Evolutionary conservation across 1,140 invertebrate species (phyloP), one percentile per base, ranked within the genome.

Genomic region (Euglossa dilemma): DNA sequence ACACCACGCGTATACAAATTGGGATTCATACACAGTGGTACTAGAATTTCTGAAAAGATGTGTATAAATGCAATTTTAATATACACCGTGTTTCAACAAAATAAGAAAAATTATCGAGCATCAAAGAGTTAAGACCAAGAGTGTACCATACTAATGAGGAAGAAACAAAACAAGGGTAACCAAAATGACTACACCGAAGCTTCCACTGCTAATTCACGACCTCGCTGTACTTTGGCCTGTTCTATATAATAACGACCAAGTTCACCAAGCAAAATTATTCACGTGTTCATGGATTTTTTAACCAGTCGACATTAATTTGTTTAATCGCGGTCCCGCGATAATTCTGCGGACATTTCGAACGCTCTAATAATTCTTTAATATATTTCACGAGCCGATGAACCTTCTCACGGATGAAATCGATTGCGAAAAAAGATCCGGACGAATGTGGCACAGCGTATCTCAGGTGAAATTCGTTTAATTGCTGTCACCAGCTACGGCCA

Each of bases 391-490:
- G 5, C 16, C 45, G 67, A 50, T 61, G 6, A 59, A 16, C 52
- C 25, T 8, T 6, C 1, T 43, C 7, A 28, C 11, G 4, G 61
- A n/a, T 23, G 52, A 57, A 28, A 79, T 70, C 52, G 45, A 72
- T 80, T 23, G 56, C 0, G 25, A 25, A 23, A 72, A 63, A 72
- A 72, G 52, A 14, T 67, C 9, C 11, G 25, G 16, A 52, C 43
- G 23, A 64, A 25, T 12, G 61, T 12, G 18, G 8, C 18, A 0
- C 50, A 6, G 9, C 47, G 5, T 45, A 20, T 52, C 47, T 57
- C n/a, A 14, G 7, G 2, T 14, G 28, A 72, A n/a, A 57, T 47
- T n/a, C 71, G 36, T 25, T 74, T 66, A 81, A 75, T 81, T 81
- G 67, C 67, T 80, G 69, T 80, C 78, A 52, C 47, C 45, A 43